Base-by-base conservation (phyloP, 2,888 invertebrate genomes). In the Slavum lentiscoides region DNA sequence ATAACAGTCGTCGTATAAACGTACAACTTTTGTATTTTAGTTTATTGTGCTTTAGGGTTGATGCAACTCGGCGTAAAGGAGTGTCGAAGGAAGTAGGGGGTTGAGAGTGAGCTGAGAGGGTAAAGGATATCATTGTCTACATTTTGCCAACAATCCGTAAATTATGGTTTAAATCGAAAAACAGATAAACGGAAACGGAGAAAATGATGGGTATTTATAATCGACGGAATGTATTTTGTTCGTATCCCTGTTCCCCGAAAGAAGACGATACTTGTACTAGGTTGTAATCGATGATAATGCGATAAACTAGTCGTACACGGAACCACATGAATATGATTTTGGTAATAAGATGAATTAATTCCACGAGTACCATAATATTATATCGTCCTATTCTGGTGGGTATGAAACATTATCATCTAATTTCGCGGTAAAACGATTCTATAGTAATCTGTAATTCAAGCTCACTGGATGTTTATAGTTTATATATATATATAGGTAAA, bases 141-240 rank as follows among this genome's bases (percentile, higher is more conserved):
- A 58, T 70, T 80, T 80, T 80, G 72, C 80, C 80, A 80, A 80
- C 72, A 64, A 80, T 64, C 62, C 64, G 58, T 70, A 80, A 80
- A 72, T 80, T 80, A 80, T 80, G 59, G 75, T 67, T 68, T 68
- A 49, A 75, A 75, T 59, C 75, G 75, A 59, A 58, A 39, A 75
- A 59, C 67, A 23, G 67, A 67, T 67, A 67, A 76, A 76, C 68
- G 49, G 75, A 43, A 76, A 76, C 30, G 67, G 30, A 43, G 39
- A 59, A 67, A 59, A 67, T 43, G 67, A 75, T 30, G 37, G 67
- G 55, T 43, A 43, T 43, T 30, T 37, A 39, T 53, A 74, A 58
- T 58, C 39, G 39, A 66, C 15, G n/a, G 19, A 19, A 74, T 39
- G 53, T 74, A 39, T 74, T 55, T 49, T 37, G 15, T 74, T 19